phyloP scores from a whole-genome alignment of 2,113 vertebrate genomes.

The Actenoides hombroni region DNA sequence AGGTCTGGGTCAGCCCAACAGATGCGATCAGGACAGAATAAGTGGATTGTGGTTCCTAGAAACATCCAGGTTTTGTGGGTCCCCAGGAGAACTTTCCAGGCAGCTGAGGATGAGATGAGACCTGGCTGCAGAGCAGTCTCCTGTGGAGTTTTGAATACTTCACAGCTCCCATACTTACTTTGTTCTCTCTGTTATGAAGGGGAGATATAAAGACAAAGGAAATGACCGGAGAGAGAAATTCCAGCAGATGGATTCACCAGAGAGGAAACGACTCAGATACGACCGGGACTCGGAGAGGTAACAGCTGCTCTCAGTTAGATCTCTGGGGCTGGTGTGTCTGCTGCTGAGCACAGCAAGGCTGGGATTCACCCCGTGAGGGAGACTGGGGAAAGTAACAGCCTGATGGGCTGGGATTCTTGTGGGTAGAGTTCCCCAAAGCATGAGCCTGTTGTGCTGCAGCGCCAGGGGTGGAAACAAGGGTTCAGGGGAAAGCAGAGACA shows the following conservation, averaged over 20 bases:
- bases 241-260: conserved; percentile 76
- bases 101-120: neutral
- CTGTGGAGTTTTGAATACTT: neutral
- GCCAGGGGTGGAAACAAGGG: neutral
- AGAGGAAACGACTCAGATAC: conserved; percentile 75
- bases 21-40: neutral
- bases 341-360: neutral
- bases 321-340: neutral
- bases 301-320: neutral
- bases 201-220: conserved; percentile 78
- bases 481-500: neutral
- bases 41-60: neutral
- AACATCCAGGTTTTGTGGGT: neutral
- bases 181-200: conserved; percentile 63
- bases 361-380: neutral
- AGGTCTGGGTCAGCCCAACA: neutral
- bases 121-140: neutral
- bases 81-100: neutral
- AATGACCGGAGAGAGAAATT: conserved; percentile 76
- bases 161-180: neutral
- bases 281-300: conserved; percentile 75
- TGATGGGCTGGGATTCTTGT: neutral
- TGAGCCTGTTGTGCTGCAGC: neutral
- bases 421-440: neutral
- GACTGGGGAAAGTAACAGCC: neutral